phyloP scores from a whole-genome alignment of 2,888 invertebrate species.

The Eilema griseolum region DNA sequence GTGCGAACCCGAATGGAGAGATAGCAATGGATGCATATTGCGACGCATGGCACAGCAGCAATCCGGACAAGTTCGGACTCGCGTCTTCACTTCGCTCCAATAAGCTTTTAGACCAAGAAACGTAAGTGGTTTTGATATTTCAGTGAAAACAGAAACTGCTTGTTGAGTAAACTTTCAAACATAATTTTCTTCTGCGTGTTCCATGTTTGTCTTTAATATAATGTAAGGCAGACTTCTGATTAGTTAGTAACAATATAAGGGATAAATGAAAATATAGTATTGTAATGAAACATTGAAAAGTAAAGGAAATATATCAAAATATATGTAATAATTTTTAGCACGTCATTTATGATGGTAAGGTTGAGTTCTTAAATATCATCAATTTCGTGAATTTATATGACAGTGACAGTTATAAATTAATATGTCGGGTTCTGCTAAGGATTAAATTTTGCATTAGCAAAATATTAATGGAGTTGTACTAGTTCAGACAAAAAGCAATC shows the following conservation, averaged over 20 bases:
- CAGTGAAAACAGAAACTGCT: slow-evolving; percentile 23
- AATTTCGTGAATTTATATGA: background rate
- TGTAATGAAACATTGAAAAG: background rate
- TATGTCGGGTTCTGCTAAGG: background rate
- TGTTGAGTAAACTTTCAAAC: slow-evolving; percentile 17
- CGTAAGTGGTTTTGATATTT: slow-evolving; percentile 68
- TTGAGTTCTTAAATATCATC: too few relatives aligned
- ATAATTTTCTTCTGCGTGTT: slow-evolving; percentile 17
- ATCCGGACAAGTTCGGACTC: slow-evolving; percentile 92
- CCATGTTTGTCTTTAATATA: slow-evolving; percentile 15
- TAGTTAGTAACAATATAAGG: background rate
- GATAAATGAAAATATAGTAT: background rate
- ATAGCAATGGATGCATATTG: slow-evolving; percentile 96
- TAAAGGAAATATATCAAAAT: background rate
- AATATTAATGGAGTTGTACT: background rate
- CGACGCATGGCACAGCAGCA: slow-evolving; percentile 96
- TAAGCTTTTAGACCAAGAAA: slow-evolving; percentile 92
- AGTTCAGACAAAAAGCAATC: background rate
- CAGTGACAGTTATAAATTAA: too few relatives aligned
- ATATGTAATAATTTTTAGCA: too few relatives aligned
- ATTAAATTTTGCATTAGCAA: background rate
- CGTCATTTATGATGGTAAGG: background rate
- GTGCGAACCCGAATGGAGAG: slow-evolving; percentile 94
- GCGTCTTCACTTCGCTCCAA: slow-evolving; percentile 93
- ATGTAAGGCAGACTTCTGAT: slow-evolving; percentile 3